Evolutionary conservation across 1,140 invertebrate species (phyloP), one percentile per base, ranked within the genome.

Genomic region (Zaprionus inermis): DNA sequence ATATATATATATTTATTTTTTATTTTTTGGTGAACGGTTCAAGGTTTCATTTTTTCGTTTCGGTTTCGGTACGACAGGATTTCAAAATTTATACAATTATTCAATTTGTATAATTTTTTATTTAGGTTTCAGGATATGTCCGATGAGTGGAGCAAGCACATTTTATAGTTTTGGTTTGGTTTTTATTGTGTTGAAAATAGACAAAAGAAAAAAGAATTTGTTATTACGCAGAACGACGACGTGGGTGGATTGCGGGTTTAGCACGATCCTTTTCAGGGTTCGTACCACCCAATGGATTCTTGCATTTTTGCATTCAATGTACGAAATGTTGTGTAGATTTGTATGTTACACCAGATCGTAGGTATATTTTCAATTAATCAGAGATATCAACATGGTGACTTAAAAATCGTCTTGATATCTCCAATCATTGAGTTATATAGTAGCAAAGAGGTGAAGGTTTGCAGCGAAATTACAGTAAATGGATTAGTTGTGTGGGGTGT

Each of bases 201-300:
- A 88, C 73, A 88, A 88, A 89, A 88, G 83, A 89, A 88, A 86
- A 86, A 88, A 88, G 73, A 78, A 71, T 84, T 88, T 44, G 83
- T 88, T 88, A 88, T 89, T 88, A 89, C 84, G 83, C 84, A 84
- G 84, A 70, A 84, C 84, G 84, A 89, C 72, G 83, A 79, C 79
- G 72, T 75, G 24, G 24, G 30, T 32, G 7, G 30, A 2, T 32
- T 7, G 30, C 6, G 52, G 52, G 12, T 22, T 65, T 28, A 78
- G 58, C 73, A 36, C 81, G 73, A 76, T 75, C 81, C 80, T 75
- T 79, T 59, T 24, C n/a, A 16, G 61, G 64, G 38, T 22, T 61
- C 76, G 76, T 64, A 67, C 60, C 60, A 66, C 67, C 75, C 32
- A 56, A 16, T 66, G 55, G 52, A 73, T 63, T 51, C 30, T 70